Base-by-base conservation (phyloP, 2,113 vertebrate species). In the Anguilla rostrata region DNA sequence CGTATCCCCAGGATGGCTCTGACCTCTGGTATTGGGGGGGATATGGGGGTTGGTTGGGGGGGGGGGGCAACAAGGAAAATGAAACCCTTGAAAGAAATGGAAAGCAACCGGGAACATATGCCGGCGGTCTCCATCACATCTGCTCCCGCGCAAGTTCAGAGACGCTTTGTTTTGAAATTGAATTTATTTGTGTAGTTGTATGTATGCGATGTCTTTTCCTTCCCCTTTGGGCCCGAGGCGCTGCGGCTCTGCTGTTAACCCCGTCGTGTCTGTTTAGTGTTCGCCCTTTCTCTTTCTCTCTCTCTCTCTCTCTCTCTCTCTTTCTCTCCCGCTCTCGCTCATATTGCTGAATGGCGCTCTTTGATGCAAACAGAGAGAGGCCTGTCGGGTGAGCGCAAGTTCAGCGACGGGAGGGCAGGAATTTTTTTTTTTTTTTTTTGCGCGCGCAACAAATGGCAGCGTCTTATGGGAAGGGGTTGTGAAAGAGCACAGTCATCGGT, bases 191-290 rank as follows among this genome's bases (percentile, higher is more conserved):
- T 60, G 39, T 15, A 49, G 20, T 81, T 80, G 75, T 81, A 12
- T 83, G 82, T 81, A 8, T 18, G 39, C 2, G 41, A 81, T 75
- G 57, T 83, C 39, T 34, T 40, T 82, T 26, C 81, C 39, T 66
- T 15, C 34, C 60, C 29, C 7, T n/a, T 41, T 84, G 82, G n/a
- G 81, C 49, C 78, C 75, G n/a, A 34, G 71, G 71, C 71, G 34
- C 40, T 60, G 26, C 29, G 46, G 82, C 89, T n/a, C 57, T 16
- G 79, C n/a, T 1, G 82, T 86, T 89, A 46, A 85, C 83, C 75
- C 78, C 83, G 87, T 87, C 88, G 87, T 71, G 85, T 90, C 84
- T 89, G 82, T 85, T 90, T 86, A 16, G 56, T 40, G 87, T 91
- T 82, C 57, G 14, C 3, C 82, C 12, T 63, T 34, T 66, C 83